Evolutionary conservation across 2,113 vertebrate genomes (phyloP), one percentile per base, ranked within the genome.

Genomic region (Corvus hawaiiensis): DNA sequence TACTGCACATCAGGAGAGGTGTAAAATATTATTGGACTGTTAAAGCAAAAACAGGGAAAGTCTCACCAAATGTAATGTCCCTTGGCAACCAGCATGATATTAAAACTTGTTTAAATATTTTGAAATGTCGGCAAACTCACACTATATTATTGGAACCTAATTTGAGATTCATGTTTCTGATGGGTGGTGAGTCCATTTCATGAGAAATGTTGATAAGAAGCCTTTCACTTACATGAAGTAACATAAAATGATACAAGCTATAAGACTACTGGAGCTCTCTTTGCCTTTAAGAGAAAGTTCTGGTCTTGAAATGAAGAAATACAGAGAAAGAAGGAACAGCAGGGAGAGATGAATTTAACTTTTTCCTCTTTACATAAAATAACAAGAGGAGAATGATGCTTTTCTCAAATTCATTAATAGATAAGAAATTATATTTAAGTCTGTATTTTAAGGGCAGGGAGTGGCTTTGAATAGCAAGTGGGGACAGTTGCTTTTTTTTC

Each of bases 341-440:
- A 72, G 4, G 1, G 10, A 55, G 4, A 72, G 1, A 20, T 15
- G 0, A 63, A 21, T 46, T 52, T 35, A 16, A 77, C 2, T 3
- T 48, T 79, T 66, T 52, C 7, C 11, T 32, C 6, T 71, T 84
- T 54, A 23, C 1, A 11, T 41, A 81, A 87, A 91, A 79, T 18
- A 72, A 55, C 2, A 39, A 22, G 16, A 64, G 3, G 2, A 63
- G 7, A 87, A 54, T 51, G 13, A 67, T n/a, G 2, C 0, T 78
- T 63, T 56, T 79, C 8, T 69, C 17, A 37, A 78, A 55, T 56
- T 54, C 1, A 48, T 83, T 24, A 55, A 46, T 16, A 43, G 6
- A 44, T 33, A 28, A 69, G 4, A 84, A 84, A 58, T 75, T 39
- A 24, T 64, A 49, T 66, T 26, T 62, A 59, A 30, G 9, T 33